Evolutionary conservation across 2,113 vertebrate species (phyloP).

Genomic region (Peucedramus taeniatus): DNA sequence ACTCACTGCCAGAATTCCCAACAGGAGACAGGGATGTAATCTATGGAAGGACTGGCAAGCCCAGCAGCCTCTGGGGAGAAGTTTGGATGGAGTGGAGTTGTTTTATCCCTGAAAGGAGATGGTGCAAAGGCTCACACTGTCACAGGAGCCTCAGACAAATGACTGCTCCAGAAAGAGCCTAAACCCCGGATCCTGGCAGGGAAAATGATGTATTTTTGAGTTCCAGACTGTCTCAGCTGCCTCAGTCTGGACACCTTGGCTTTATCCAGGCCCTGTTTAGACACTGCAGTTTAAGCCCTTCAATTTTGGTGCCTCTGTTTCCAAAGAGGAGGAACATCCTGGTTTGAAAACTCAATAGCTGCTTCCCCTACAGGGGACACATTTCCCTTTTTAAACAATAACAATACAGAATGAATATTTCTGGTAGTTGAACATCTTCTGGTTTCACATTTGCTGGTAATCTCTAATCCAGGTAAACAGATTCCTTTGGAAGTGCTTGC

Average conservation of each 20-base stretch:
- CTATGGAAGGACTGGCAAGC: background rate
- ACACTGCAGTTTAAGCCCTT: background rate
- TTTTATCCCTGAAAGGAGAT: background rate
- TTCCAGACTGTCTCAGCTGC: background rate
- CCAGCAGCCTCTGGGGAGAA: background rate
- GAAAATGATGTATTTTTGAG: background rate
- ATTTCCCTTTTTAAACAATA: background rate
- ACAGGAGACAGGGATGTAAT: background rate
- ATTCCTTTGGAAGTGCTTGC: background rate
- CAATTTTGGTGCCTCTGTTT: background rate
- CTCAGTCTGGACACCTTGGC: background rate
- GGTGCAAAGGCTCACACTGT: background rate
- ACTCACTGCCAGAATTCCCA: background rate
- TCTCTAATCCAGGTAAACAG: background rate
- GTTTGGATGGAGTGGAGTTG: background rate
- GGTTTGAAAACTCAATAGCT: background rate
- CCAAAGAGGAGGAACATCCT: background rate
- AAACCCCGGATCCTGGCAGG: background rate
- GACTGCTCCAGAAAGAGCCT: background rate
- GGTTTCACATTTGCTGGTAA: background rate
- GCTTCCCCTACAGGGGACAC: background rate
- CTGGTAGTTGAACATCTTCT: rapidly evolving
- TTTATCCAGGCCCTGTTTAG: background rate
- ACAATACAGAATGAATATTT: rapidly evolving
- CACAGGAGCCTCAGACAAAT: background rate